phyloP scores from a whole-genome alignment of 23 tunicate genomes.

The Phallusia fumigata region DNA sequence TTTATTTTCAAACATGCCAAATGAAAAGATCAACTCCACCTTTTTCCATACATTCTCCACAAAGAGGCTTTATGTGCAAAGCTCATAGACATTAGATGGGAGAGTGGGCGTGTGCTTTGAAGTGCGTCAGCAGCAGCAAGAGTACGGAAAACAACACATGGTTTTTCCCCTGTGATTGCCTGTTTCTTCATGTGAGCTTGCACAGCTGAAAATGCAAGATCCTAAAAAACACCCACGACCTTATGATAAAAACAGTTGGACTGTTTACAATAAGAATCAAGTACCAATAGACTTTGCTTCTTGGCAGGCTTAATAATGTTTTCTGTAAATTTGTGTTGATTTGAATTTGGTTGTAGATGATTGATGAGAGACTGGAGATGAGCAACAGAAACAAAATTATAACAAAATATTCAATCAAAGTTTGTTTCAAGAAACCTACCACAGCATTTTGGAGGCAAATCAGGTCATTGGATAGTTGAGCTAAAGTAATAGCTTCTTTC shows the following conservation, averaged over 20 bases:
- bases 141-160: conserved; percentile 43
- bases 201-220: conserved; percentile 66
- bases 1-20: no score
- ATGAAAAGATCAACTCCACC: conserved; percentile 25
- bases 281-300: conserved; percentile 46
- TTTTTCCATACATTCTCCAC: conserved; percentile 90
- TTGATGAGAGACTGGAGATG: conserved; percentile 51
- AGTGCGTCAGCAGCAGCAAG: conserved; percentile 69
- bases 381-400: background rate
- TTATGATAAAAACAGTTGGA: background rate
- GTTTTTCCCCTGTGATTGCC: conserved; percentile 43
- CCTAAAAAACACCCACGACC: conserved; percentile 18
- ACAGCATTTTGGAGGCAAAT: conserved; percentile 78
- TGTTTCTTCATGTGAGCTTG: conserved; percentile 49
- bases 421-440: conserved; percentile 25
- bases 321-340: conserved; percentile 38
- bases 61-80: conserved; percentile 71
- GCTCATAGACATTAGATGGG: conserved; percentile 30
- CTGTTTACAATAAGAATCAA: background rate
- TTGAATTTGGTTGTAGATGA: conserved; percentile 70
- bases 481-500: conserved; percentile 56
- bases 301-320: conserved; percentile 74
- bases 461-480: conserved; percentile 64
- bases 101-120: conserved; percentile 46
- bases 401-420: background rate